A percentile compares a stretch with the other conserved stretches of the same genome.
These are phyloP conservation scores for Ptychoptera contaminata DNA, from an alignment of 2,888 invertebrate genomes.

Conservation along the genomic window DNA sequence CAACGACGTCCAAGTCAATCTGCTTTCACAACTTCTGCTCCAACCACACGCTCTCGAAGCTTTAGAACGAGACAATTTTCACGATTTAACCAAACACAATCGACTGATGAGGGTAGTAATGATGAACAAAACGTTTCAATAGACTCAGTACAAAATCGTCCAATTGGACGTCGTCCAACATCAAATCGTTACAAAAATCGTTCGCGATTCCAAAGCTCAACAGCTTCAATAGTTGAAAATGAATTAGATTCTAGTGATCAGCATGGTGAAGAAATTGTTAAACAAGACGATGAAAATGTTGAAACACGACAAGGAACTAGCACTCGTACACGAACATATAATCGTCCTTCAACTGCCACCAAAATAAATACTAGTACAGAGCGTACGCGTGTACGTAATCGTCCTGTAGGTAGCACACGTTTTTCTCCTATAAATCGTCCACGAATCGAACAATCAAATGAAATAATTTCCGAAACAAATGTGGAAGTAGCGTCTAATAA, in stretches of 20 bases:
- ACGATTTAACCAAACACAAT: too few species aligned
- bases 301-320: neutral
- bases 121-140: too few species aligned
- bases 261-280: neutral
- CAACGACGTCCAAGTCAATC: constrained; percentile 7
- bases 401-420: too few species aligned
- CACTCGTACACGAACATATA: neutral
- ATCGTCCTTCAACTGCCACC: too few species aligned
- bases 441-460: neutral
- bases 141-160: too few species aligned
- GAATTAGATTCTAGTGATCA: neutral
- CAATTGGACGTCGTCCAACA: too few species aligned
- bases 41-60: neutral
- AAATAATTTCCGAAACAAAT: neutral
- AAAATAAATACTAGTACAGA: too few species aligned
- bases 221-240: neutral
- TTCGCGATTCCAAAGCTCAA: neutral
- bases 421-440: too few species aligned
- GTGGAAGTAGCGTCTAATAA: neutral
- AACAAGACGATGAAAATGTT: neutral
- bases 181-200: too few species aligned
- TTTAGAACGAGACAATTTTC: too few species aligned
- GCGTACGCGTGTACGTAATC: too few species aligned
- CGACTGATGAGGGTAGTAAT: too few species aligned
- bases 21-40: constrained; percentile 6